phyloP scores from a whole-genome alignment of 2,797 vertebrate genomes.

The Sebastiscus tertius region DNA sequence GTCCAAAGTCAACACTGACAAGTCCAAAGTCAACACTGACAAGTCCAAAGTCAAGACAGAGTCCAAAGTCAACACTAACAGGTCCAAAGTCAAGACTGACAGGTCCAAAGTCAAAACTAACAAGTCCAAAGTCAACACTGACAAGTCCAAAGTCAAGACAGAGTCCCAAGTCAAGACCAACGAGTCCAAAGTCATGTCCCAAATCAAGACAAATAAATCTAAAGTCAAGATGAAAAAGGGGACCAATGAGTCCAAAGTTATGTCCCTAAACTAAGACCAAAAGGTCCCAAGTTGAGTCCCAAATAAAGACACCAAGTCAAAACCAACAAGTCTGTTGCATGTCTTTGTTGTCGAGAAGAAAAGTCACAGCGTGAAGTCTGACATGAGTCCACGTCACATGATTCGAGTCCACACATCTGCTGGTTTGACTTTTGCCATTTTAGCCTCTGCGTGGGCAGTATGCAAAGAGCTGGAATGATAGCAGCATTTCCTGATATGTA shows the following conservation, averaged over 20 bases:
- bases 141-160: not conserved
- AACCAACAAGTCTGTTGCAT: too few relatives aligned
- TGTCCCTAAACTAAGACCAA: not conserved
- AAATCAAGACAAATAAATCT: not conserved
- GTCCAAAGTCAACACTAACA: too few relatives aligned
- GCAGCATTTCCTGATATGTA: not conserved
- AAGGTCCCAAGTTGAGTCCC: not conserved
- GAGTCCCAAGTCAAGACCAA: not conserved
- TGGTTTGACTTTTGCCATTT: not conserved
- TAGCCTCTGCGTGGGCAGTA: not conserved
- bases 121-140: rapidly evolving
- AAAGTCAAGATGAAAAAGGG: too few relatives aligned
- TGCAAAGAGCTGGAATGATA: not conserved
- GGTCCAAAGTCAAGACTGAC: not conserved
- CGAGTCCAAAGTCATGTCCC: not conserved
- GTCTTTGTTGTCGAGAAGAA: too few relatives aligned
- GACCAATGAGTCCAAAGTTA: not conserved
- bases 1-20: not conserved
- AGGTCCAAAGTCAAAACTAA: too few relatives aligned
- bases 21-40: too few relatives aligned
- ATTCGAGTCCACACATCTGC: not conserved
- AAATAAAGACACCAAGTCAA: too few relatives aligned
- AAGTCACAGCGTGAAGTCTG: not conserved
- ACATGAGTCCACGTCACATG: not conserved
- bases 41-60: not conserved